Conservation (phyloP, 2,888 invertebrate genomes). For the Glaucopsyche alexis region DNA sequence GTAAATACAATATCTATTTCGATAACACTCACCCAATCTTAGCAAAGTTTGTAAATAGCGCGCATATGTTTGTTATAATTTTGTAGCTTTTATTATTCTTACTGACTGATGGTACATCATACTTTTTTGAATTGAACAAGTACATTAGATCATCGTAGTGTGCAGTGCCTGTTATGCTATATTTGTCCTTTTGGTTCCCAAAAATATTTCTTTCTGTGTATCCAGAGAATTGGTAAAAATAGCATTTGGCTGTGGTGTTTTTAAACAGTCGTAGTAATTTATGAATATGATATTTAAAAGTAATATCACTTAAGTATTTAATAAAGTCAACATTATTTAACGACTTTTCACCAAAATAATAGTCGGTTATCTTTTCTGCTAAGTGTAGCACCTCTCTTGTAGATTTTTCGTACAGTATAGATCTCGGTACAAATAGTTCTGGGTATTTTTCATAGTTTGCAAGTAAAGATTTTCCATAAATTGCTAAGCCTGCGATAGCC, state of each 20-base stretch:
- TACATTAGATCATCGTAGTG: slow-evolving; percentile 62
- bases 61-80: slow-evolving; percentile 51
- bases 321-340: slow-evolving; percentile 44
- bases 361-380: slow-evolving; percentile 47
- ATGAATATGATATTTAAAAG: slow-evolving; percentile 44
- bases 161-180: slow-evolving; percentile 49
- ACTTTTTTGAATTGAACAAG: slow-evolving; percentile 50
- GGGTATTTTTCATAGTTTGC: slow-evolving; percentile 44
- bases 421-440: slow-evolving; percentile 51
- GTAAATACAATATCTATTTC: too few species aligned
- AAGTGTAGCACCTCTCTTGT: slow-evolving; percentile 39
- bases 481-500: slow-evolving; percentile 53
- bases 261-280: slow-evolving; percentile 43
- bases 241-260: slow-evolving; percentile 41
- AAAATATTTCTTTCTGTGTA: slow-evolving; percentile 52
- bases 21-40: slow-evolving; percentile 54
- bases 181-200: slow-evolving; percentile 45
- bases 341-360: slow-evolving; percentile 50
- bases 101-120: slow-evolving; percentile 45
- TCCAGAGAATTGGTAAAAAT: slow-evolving; percentile 52
- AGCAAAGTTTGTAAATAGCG: slow-evolving; percentile 58
- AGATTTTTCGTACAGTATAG: slow-evolving; percentile 41
- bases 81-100: slow-evolving; percentile 48
- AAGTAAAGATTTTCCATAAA: slow-evolving; percentile 36
- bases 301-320: slow-evolving; percentile 42